Conservation (phyloP, 1,140 invertebrate genomes). For the Platyura marginata region DNA sequence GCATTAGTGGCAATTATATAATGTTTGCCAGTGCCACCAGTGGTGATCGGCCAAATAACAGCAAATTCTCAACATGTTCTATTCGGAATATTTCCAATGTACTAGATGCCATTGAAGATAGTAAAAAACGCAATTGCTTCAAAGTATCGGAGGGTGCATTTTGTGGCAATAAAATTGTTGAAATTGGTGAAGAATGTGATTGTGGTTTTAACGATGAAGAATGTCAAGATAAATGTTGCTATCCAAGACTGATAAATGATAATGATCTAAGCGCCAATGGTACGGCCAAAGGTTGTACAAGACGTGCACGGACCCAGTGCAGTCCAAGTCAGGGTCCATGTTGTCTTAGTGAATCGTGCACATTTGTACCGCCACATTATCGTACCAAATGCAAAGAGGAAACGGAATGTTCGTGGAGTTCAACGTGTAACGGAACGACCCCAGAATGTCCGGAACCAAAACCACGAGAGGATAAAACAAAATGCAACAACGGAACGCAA, state of each 20-base stretch:
- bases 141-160: constrained; percentile 79
- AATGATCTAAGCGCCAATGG: constrained; percentile 47
- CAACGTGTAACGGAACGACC: constrained; percentile 68
- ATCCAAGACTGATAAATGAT: constrained; percentile 59
- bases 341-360: constrained; percentile 64
- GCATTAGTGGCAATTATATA: constrained; percentile 80
- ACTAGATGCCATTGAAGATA: constrained; percentile 75
- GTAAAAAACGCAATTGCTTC: constrained; percentile 92
- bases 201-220: constrained; percentile 92
- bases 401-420: constrained; percentile 73
- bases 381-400: constrained; percentile 60
- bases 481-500: constrained; percentile 67
- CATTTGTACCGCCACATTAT: constrained; percentile 46
- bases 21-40: constrained; percentile 95
- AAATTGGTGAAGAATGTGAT: constrained; percentile 95
- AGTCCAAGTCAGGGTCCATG: constrained; percentile 95
- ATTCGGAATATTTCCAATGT: constrained; percentile 91
- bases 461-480: constrained; percentile 60
- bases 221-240: constrained; percentile 87
- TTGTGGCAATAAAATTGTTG: constrained; percentile 98
- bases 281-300: constrained; percentile 58
- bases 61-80: constrained; percentile 84
- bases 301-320: constrained; percentile 63
- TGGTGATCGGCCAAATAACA: constrained; percentile 86
- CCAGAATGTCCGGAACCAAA: constrained; percentile 69